Evolutionary conservation across 2,113 vertebrate species (phyloP), one percentile per base, ranked within the genome.

Genomic region (Danionella cerebrum): DNA sequence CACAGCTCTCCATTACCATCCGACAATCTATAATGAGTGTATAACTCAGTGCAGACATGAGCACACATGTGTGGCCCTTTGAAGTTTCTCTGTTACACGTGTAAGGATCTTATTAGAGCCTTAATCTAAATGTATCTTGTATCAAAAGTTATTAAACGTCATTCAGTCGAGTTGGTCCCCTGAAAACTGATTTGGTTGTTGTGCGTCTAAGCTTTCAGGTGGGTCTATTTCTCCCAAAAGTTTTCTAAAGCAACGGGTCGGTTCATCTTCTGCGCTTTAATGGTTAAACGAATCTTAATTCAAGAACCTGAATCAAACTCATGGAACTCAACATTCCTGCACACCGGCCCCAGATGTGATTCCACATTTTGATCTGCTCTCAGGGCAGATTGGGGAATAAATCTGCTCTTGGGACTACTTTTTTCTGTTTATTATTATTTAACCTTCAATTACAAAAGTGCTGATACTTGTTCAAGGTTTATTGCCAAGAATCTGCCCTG

Each of bases 261-360:
- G 52, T n/a, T 57, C 29, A 47, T 35, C 41, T 47, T 54, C 24
- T 42, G 3, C 42, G 24, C 36, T 25, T 50, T 57, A 47, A 57
- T 13, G 65, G 51, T 55, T 57, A 19, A 9, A 27, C 12, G 25
- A 48, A 52, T 60, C 67, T 71, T 57, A 33, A 75, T 67, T 59
- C 29, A 55, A 36, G 27, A 35, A 18, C 11, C 47, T 13, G 12
- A 31, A 47, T 44, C 63, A 52, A 16, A 71, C 16, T 48, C 24
- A 42, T 35, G 41, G 12, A 60, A 9, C 7, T 10, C 38, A 3
- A 67, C 59, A 74, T 70, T 66, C 67, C 63, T 57, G 36, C 73
- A 68, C 35, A 22, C 64, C 31, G 63, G 58, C 31, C 44, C 35
- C 68, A 71, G 69, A 67, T 75, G 69, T 68, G 41, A 19, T 13